Evolutionary conservation across 2,888 invertebrate species (phyloP), one percentile per base, ranked within the genome.

Genomic region (Patella ulyssiponensis): DNA sequence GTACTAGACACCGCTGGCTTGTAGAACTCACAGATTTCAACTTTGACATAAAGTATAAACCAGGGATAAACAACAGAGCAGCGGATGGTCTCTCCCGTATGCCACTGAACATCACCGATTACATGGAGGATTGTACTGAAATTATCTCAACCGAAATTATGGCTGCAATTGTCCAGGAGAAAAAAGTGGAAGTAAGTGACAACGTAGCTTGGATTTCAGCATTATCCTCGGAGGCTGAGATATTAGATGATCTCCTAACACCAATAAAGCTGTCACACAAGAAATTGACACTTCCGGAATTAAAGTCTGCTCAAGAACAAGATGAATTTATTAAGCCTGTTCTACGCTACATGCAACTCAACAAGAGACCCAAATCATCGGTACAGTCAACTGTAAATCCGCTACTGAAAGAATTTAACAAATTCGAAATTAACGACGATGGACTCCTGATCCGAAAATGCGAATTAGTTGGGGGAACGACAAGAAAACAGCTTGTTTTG

Each of bases 41-140:
- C 20, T 33, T 69, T 76, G 52, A 33, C 53, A 73, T 7, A n/a
- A 73, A 73, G 5, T 77, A 77, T 51, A 77, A 73, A 52, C 69
- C 77, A 17, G 77, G 74, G 4, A 77, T 14, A 11, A 73, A 72
- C 15, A 74, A 77, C 27, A 56, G 17, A 51, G 77, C 74, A 70
- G 74, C 74, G 4, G 77, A 77, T 70, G 76, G 71, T 17, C 44
- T 78, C 53, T 78, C 78, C 23, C 23, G 78, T 17, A 64, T 78
- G 75, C 75, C 76, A 27, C 23, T 76, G 12, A 73, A 75, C 56
- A 73, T 78, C 20, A 17, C 53, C 9, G 52, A 58, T 15, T 71
- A 58, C 54, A 79, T 76, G 71, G 5, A 51, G 15, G 23, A 73
- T 33, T 74, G 74, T 23, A 77, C 70, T 44, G 76, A 76, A 23